Percentiles rank a stretch among this genome's conserved stretches.
Conservation (phyloP, 1,140 invertebrate genomes). For the Camponotus pennsylvanicus region DNA sequence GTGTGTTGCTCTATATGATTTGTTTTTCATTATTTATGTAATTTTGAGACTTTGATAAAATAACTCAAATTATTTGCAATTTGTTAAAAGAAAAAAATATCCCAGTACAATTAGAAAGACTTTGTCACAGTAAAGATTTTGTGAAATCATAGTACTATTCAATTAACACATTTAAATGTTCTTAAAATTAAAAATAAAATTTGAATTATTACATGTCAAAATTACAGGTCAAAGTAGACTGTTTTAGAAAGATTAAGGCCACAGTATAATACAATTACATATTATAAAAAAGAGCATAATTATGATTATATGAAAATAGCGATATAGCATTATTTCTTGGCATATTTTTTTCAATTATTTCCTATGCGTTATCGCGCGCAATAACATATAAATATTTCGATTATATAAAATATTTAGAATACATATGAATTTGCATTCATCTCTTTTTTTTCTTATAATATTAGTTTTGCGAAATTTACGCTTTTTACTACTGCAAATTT, state of each 20-base stretch:
- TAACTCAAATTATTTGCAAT: background rate
- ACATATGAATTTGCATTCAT: constrained; percentile 2
- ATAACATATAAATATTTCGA: constrained; percentile 34
- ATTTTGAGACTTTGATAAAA: constrained; percentile 30
- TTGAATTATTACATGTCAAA: background rate
- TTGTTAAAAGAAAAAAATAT: background rate
- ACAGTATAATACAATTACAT: background rate
- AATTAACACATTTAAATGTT: background rate
- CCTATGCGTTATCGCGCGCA: constrained; percentile 8
- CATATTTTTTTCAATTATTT: constrained; percentile 19
- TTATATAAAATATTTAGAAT: constrained; percentile 51
- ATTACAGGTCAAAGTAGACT: background rate
- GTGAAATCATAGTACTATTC: background rate
- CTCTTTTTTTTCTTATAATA: background rate
- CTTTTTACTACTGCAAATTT: background rate
- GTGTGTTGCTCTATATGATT: constrained; percentile 11
- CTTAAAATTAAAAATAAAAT: background rate
- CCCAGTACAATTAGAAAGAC: background rate
- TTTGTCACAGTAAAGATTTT: too few species aligned
- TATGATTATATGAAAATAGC: constrained; percentile 49
- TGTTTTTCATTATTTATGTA: constrained; percentile 15
- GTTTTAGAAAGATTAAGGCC: background rate
- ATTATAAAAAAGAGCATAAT: constrained; percentile 1
- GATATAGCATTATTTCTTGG: constrained; percentile 20
- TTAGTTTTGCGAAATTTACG: background rate